Conservation (phyloP, 2,797 vertebrate species). For the Sebastes alutus region DNA sequence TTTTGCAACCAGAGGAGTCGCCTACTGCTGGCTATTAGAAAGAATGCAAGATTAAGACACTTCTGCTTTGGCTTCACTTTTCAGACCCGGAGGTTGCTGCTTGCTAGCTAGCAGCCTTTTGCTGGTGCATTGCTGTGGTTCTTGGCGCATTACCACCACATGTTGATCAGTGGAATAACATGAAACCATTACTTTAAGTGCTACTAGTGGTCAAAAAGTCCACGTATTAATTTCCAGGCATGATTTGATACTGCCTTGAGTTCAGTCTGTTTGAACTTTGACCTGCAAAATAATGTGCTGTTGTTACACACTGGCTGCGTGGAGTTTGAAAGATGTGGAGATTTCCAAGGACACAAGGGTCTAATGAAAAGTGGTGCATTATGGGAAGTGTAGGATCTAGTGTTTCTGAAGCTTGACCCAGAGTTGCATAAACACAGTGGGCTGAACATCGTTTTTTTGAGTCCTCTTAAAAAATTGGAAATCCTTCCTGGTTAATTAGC, state of each 20-base stretch:
- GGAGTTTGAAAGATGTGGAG: background rate
- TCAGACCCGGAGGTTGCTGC: no score
- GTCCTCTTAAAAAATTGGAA: background rate
- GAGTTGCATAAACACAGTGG: background rate
- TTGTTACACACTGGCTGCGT: background rate
- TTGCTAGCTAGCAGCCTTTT: no score
- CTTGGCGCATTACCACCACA: no score
- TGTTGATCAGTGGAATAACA: background rate
- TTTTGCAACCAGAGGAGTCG: no score
- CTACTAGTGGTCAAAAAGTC: background rate
- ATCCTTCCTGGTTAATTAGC: background rate
- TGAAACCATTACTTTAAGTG: background rate
- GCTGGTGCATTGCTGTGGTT: no score
- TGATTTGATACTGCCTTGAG: background rate
- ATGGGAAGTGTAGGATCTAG: background rate
- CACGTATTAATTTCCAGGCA: background rate
- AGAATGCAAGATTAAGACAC: accelerated
- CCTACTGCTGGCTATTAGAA: no score
- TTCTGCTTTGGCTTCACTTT: no score
- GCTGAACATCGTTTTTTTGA: background rate
- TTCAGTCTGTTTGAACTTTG: background rate
- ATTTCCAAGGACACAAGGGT: background rate
- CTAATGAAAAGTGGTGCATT: background rate
- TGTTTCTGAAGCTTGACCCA: background rate
- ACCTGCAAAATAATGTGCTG: background rate